Conservation (phyloP, 2,113 vertebrate species). For the Pedionomus torquatus region DNA sequence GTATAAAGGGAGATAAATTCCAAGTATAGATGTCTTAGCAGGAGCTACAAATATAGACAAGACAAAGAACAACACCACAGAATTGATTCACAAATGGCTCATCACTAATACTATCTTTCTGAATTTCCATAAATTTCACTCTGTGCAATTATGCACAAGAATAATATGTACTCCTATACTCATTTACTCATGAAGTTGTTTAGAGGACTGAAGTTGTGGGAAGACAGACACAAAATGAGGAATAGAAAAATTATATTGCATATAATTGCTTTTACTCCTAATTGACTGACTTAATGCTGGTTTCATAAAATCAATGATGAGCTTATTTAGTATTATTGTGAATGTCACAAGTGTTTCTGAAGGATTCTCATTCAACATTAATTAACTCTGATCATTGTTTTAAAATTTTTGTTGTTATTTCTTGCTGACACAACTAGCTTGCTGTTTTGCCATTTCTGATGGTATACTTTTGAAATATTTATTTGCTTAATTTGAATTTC, state of each 20-base stretch:
- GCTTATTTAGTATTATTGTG: slow-evolving; percentile 23
- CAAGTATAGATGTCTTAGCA: neutral
- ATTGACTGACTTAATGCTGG: slow-evolving; percentile 10
- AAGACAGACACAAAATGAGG: slow-evolving; percentile 30
- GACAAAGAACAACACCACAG: neutral
- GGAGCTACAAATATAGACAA: neutral
- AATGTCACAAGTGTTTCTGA: neutral
- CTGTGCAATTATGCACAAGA: neutral
- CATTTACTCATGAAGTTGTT: slow-evolving; percentile 1
- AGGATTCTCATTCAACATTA: slow-evolving; percentile 10
- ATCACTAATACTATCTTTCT: slow-evolving; percentile 10
- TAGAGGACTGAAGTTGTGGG: neutral
- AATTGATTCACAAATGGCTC: neutral
- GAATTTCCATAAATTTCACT: slow-evolving; percentile 15
- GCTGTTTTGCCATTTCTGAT: neutral
- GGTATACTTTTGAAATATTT: neutral
- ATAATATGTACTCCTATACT: slow-evolving; percentile 1
- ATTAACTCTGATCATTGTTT: slow-evolving; percentile 37
- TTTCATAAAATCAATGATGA: slow-evolving; percentile 50
- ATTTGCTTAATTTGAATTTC: neutral
- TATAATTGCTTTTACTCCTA: slow-evolving; percentile 28
- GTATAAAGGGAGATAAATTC: neutral
- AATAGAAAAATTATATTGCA: slow-evolving; percentile 6
- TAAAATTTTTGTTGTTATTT: neutral
- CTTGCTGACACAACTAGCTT: neutral